Evolutionary conservation across 92 coral and sea anemone species (phyloP), one percentile per base, ranked within the genome.

Genomic region (Anthopleura xanthogrammica): DNA sequence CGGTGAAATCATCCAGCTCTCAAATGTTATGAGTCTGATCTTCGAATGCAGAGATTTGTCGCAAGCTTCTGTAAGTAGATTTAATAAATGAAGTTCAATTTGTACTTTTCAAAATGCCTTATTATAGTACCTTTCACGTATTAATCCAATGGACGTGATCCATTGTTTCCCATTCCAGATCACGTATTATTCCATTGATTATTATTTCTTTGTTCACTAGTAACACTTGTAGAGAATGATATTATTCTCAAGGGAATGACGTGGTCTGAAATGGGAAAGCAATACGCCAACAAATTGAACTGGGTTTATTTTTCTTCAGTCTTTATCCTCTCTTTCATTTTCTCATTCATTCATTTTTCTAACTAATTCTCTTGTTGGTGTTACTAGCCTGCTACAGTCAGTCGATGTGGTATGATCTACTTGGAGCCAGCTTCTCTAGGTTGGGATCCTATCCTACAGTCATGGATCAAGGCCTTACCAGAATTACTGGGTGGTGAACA

Each of bases 391-490:
- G 99, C 98, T 52, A 97, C 98, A 4, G 98, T 97, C 3, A 94
- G 99, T 80, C 95, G 99, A 4, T 96, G 99, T 84, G 99, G 99
- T 57, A 94, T 97, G 99, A 97, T 97, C 80, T 97, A 97, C 76
- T 87, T 97, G 54, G 99, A 97, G 89, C 99, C 99, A 16, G 83
- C 98, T 39, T 91, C 99, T 1, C 88, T 97, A 56, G 99, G 99
- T 58, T 97, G 99, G 97, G 94, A 92, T 19, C 99, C 99, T 66
- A 85, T 97, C 52, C 86, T 97, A 41, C 95, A 92, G 75, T 94
- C 98, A 20, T 97, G 99, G 99, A 72, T 92, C 58, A 90, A 78
- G 77, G 86, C 93, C 17, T 83, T 97, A 56, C 95, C 97, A 48
- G 90, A 90, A 50, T 68, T 85, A 66, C 92, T 94, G 14, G 81